phyloP scores from a whole-genome alignment of 2,888 invertebrate species.

The Sceliomorpha sp. region DNA sequence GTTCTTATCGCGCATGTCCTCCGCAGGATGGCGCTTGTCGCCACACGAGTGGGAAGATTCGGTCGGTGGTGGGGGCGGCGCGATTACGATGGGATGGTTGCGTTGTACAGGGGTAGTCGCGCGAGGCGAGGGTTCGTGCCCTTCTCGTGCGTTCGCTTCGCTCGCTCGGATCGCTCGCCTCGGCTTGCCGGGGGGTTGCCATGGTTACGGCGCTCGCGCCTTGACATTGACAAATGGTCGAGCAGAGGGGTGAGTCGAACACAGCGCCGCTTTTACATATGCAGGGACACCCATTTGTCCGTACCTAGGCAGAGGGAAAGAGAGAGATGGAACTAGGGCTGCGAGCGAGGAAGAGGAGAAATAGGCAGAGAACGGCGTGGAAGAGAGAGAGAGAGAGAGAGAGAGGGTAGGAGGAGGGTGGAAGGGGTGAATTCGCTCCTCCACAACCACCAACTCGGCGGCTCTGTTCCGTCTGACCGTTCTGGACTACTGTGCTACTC shows the following conservation, averaged over 20 bases:
- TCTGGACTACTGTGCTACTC: conserved; percentile 64
- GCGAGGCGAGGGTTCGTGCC: conserved; percentile 59
- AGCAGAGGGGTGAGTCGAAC: conserved; percentile 77
- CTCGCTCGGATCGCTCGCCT: conserved; percentile 60
- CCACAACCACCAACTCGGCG: conserved; percentile 32
- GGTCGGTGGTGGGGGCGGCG: conserved; percentile 43
- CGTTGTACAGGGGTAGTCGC: conserved; percentile 65
- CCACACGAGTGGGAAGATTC: conserved; percentile 14
- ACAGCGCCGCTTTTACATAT: conserved; percentile 80
- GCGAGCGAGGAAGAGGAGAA: too few species aligned
- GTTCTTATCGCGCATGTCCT: conserved; percentile 57
- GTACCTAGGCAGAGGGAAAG: conserved; percentile 63
- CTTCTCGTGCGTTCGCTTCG: conserved; percentile 64
- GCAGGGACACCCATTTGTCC: conserved; percentile 81
- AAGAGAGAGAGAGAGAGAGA: too few species aligned
- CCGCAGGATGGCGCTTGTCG: conserved; percentile 44
- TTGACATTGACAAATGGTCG: conserved; percentile 81
- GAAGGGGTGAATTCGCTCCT: conserved; percentile 53
- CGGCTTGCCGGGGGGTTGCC: conserved; percentile 74
- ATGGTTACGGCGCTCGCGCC: conserved; percentile 80
- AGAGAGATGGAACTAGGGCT: too few species aligned
- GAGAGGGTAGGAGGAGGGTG: conserved; percentile 42
- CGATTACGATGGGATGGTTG: conserved; percentile 57
- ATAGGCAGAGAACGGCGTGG: conserved; percentile 49
- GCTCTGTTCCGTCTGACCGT: conserved; percentile 48